Evolutionary conservation across 2,113 vertebrate genomes (phyloP), one percentile per base, ranked within the genome.

Genomic region (Salvelinus sp.): DNA sequence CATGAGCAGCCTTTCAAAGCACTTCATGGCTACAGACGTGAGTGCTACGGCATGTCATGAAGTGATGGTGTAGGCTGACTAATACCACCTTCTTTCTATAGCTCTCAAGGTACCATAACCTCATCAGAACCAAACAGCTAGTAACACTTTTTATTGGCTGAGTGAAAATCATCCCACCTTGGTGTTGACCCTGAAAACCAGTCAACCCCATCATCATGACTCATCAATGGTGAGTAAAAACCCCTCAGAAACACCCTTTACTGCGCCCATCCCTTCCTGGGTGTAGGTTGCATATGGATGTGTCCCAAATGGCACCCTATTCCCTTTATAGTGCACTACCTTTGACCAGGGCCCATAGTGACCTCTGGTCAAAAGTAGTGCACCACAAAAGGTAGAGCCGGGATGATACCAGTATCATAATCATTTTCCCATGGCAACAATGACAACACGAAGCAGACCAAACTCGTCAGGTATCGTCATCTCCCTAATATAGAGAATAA

Each of bases 41-140:
- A 28, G 33, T 6, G 33, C 33, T 33, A 33, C 33, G 33, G 65
- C 27, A 57, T 63, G 58, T 9, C 65, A 76, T 69, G 22, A 80
- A 80, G 74, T 75, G 25, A 58, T 74, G 44, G 54, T 12, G 50
- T 48, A 47, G 16, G 18, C 6, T 38, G 18, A 73, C 12, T 18
- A 9, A 44, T 76, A 73, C 82, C 84, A 84, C n/a, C 14, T 44
- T 10, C 44, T 48, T 22, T 22, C 77, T 66, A 69, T 33, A 25
- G 14, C 16, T 47, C 18, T 72, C 33, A 64, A n/a, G 25, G 50
- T 16, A 14, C 23, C n/a, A 9, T 22, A 63, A 54, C 50, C 16
- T 70, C 64, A 54, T 66, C 13, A 77, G 69, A 72, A 75, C 44
- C 18, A 44, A 28, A 64, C 20, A 47, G 20, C 71, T n/a, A 38